Conservation (phyloP, 1,140 invertebrate species). For the Caenorhabditis tropicalis region DNA sequence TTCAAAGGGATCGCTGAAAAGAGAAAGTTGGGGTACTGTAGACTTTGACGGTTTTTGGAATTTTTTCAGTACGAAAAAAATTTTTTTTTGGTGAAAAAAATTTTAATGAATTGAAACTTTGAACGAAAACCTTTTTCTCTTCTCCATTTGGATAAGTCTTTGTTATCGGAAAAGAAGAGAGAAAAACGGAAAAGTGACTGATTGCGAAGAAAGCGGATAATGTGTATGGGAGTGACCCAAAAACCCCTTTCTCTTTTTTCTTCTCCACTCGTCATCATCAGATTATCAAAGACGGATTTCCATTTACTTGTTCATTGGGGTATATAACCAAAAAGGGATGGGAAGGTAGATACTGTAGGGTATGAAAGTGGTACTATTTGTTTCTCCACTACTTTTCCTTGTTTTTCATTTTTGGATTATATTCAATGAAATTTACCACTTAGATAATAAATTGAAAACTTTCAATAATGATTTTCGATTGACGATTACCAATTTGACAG, state of each 20-base stretch:
- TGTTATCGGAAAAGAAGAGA: background rate
- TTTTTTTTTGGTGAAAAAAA: no score
- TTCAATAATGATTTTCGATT: background rate
- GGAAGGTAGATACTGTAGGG: no score
- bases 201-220: background rate
- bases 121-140: no score
- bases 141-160: background rate
- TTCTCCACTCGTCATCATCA: background rate
- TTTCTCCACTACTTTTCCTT: background rate
- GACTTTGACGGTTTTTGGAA: background rate
- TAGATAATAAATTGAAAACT: background rate
- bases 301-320: no score
- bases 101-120: no score
- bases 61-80: no score
- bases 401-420: background rate
- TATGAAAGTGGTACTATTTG: no score
- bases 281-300: no score
- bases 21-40: background rate
- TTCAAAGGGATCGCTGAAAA: background rate
- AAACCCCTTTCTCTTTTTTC: background rate
- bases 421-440: background rate
- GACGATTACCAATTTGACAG: background rate
- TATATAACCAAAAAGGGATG: no score
- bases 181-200: background rate
- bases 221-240: constrained; percentile 26